Conservation (phyloP, 2,888 invertebrate species). For the Catocala nupta region DNA sequence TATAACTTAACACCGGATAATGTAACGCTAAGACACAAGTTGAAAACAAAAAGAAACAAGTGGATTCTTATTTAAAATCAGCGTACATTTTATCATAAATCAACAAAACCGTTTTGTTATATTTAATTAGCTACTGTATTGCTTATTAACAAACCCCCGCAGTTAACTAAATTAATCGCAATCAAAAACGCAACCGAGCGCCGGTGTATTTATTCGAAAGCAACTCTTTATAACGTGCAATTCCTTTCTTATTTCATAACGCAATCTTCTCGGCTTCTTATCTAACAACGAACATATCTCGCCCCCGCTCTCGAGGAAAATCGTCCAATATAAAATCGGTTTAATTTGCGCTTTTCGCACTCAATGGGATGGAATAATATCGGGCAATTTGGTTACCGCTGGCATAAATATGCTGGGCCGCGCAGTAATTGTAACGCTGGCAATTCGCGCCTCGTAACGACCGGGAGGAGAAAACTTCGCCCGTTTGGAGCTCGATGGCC, state of each 20-base stretch:
- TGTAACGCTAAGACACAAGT: background rate
- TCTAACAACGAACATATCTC: slow-evolving; percentile 85
- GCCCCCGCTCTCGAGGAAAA: slow-evolving; percentile 84
- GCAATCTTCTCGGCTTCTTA: slow-evolving; percentile 85
- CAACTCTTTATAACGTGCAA: slow-evolving; percentile 83
- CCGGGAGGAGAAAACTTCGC: slow-evolving; percentile 82
- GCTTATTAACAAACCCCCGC: slow-evolving; percentile 49
- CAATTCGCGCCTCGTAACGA: slow-evolving; percentile 87
- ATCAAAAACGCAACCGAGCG: slow-evolving; percentile 67
- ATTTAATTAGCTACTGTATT: slow-evolving; percentile 41
- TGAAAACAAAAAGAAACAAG: too few relatives aligned
- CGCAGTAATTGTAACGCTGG: slow-evolving; percentile 86
- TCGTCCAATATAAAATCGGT: slow-evolving; percentile 88
- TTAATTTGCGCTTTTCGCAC: slow-evolving; percentile 88
- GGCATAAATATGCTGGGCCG: slow-evolving; percentile 86
- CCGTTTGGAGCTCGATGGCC: slow-evolving; percentile 78
- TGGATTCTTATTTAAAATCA: background rate
- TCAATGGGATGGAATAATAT: slow-evolving; percentile 88
- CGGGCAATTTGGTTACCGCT: slow-evolving; percentile 88
- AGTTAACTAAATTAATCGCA: slow-evolving; percentile 64
- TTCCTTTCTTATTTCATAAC: slow-evolving; percentile 87
- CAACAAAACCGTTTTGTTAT: slow-evolving; percentile 12
- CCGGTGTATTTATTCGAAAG: slow-evolving; percentile 73
- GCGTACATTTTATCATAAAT: background rate
- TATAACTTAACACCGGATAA: too few relatives aligned